Conservation (phyloP, 2,797 vertebrate species). For the Siniperca undulata region DNA sequence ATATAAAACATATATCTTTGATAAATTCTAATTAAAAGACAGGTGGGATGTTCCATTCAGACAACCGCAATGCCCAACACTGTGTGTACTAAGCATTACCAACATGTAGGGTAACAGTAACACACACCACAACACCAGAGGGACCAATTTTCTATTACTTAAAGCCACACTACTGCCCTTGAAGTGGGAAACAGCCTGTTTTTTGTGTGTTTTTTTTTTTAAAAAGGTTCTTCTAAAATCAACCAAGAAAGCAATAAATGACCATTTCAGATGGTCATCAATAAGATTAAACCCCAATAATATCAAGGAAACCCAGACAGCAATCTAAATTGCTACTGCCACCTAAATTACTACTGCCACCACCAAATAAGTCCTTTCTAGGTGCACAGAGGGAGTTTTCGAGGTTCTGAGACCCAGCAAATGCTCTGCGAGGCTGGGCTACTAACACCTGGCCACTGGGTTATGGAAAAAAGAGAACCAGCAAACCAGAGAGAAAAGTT, state of each 20-base stretch:
- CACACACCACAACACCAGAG: conserved; percentile 48
- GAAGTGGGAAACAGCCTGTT: not conserved
- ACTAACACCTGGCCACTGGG: not conserved
- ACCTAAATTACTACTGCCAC: conserved; percentile 42
- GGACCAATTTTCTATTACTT: conserved; percentile 22
- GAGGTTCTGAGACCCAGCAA: conserved; percentile 11
- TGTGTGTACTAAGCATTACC: conserved; percentile 48
- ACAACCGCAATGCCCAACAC: conserved; percentile 44
- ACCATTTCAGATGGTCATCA: conserved; percentile 10
- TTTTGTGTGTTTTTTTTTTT: not conserved
- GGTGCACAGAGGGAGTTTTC: conserved; percentile 11
- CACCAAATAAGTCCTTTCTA: conserved; percentile 31
- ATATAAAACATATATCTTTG: conserved; percentile 8
- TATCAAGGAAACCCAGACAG: conserved; percentile 3
- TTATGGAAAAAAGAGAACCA: conserved; percentile 61
- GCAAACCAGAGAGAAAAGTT: conserved; percentile 67
- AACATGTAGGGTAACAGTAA: conserved; percentile 43
- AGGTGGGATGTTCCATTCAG: conserved; percentile 59
- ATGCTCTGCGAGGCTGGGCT: not conserved
- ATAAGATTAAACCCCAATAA: conserved; percentile 7
- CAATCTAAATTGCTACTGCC: conserved; percentile 29
- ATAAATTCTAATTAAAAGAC: conserved; percentile 12
- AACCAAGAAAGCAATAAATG: not conserved
- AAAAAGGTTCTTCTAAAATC: not conserved
- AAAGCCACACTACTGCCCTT: conserved; percentile 41